Percentiles rank a stretch among this genome's conserved stretches.
phyloP scores from a whole-genome alignment of 1,140 invertebrate species.

The Harpegnathos saltator region DNA sequence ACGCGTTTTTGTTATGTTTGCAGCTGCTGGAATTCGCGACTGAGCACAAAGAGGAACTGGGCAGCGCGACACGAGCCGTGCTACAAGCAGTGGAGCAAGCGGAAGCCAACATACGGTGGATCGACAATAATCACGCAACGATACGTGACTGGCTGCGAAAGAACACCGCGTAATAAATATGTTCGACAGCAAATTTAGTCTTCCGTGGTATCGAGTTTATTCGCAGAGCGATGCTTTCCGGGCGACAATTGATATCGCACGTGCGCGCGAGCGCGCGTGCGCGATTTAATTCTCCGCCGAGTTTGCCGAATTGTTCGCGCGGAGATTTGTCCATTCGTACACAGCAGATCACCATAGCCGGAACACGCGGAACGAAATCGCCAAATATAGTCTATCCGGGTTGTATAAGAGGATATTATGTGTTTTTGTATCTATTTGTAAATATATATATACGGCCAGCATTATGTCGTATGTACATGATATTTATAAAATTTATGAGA shows the following conservation, averaged over 20 bases:
- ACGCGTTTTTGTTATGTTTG: background rate
- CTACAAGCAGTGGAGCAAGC: constrained; percentile 92
- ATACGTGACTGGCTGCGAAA: constrained; percentile 90
- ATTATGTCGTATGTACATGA: constrained; percentile 65
- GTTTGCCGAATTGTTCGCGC: background rate
- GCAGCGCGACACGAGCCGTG: constrained; percentile 88
- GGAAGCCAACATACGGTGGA: constrained; percentile 93
- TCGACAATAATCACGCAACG: constrained; percentile 90
- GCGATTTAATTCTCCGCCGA: background rate
- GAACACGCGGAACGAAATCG: background rate
- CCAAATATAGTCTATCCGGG: background rate
- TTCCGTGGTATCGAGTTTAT: background rate
- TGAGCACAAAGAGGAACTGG: constrained; percentile 88
- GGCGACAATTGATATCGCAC: background rate
- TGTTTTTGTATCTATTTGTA: constrained; percentile 78
- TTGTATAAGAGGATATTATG: constrained; percentile 47
- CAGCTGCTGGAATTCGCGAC: constrained; percentile 89
- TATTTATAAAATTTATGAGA: constrained; percentile 43
- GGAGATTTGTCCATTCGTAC: background rate
- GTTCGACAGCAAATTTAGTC: background rate
- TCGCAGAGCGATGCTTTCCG: background rate
- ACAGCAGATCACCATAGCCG: background rate
- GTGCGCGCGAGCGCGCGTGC: background rate
- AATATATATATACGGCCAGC: constrained; percentile 59
- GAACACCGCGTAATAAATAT: constrained; percentile 71